Conservation (phyloP, 2,113 vertebrate genomes). For the Tachycineta bicolor region DNA sequence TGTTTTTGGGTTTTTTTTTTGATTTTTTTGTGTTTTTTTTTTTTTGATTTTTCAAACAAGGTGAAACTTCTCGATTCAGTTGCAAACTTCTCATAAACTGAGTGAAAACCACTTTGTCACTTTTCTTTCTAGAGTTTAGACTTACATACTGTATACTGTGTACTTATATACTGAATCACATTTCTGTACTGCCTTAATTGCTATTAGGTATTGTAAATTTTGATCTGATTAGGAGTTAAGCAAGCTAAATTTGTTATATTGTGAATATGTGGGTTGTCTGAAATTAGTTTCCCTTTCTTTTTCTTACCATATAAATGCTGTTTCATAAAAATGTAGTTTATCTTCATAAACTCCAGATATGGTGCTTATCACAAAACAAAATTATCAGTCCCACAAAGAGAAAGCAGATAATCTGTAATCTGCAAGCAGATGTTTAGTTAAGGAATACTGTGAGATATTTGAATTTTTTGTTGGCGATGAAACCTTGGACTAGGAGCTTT, state of each 20-base stretch:
- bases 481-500: neutral
- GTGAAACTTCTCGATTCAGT: rapidly evolving
- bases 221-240: neutral
- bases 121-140: neutral
- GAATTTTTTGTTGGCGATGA: slow-evolving; percentile 9
- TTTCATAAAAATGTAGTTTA: neutral
- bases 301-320: neutral
- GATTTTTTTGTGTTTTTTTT: neutral
- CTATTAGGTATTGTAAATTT: neutral
- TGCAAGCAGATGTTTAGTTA: slow-evolving; percentile 35
- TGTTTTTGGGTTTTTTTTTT: neutral
- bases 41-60: neutral
- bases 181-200: neutral
- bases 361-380: neutral
- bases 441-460: neutral
- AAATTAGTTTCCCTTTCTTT: neutral
- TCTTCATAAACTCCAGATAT: neutral
- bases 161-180: neutral
- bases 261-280: neutral
- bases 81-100: neutral
- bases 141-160: neutral
- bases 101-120: neutral
- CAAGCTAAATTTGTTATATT: neutral
- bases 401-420: neutral
- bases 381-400: neutral